Percentiles rank a stretch among this genome's conserved stretches.
These are phyloP conservation scores for Halisarca cf. caerulea DNA, from an alignment of 37 sponge, comb jelly and placozoan genomes.

Conservation along the genomic window DNA sequence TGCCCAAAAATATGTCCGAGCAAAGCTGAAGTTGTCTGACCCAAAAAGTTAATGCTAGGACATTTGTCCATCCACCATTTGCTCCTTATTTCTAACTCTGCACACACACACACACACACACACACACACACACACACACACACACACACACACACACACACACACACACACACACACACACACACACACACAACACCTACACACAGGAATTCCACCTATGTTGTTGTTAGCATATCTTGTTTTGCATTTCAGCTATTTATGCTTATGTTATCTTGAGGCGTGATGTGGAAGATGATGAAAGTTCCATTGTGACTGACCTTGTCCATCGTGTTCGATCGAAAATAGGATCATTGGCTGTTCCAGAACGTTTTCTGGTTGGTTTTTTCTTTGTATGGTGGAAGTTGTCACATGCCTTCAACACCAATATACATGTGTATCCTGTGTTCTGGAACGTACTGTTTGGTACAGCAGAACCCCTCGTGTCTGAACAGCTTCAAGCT, in stretches of 20 bases:
- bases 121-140: neutral
- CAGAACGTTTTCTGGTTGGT: slow-evolving; percentile 14
- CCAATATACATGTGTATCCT: too few species aligned
- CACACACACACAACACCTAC: slow-evolving; percentile 64
- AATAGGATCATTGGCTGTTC: slow-evolving; percentile 22
- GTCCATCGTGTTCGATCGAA: neutral
- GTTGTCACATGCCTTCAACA: too few species aligned
- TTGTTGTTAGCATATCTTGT: neutral
- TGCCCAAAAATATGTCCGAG: too few species aligned
- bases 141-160: slow-evolving; percentile 10
- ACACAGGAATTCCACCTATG: slow-evolving; percentile 27
- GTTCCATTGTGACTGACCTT: neutral
- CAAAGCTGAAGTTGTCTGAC: too few species aligned
- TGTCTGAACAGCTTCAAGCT: too few species aligned
- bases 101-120: slow-evolving; percentile 34
- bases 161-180: slow-evolving; percentile 37
- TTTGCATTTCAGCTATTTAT: slow-evolving; percentile 6
- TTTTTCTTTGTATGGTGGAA: neutral
- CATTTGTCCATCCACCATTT: too few species aligned
- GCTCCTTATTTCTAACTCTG: too few species aligned
- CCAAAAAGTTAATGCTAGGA: too few species aligned
- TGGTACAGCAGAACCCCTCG: too few species aligned
- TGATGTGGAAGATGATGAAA: neutral
- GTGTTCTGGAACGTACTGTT: too few species aligned
- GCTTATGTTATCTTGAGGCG: slow-evolving; percentile 17